These are phyloP conservation scores for Rhinoderma darwinii DNA, from an alignment of 2,113 vertebrate species.

Conservation along the genomic window DNA sequence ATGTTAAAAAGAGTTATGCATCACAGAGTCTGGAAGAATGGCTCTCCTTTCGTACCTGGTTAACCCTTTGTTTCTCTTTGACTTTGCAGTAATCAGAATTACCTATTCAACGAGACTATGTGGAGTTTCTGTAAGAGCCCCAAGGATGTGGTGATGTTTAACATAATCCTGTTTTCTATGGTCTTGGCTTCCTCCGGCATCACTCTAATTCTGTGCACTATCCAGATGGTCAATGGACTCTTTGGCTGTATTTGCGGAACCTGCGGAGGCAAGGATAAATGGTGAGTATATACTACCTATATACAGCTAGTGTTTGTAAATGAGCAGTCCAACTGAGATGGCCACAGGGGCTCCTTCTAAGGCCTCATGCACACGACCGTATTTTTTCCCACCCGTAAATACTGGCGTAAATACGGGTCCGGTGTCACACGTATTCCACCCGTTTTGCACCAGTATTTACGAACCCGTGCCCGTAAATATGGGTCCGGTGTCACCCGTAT, in stretches of 20 bases:
- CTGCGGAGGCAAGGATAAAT: neutral
- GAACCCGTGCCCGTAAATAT: no score
- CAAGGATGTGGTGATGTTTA: neutral
- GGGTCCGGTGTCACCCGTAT: no score
- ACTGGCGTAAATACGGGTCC: no score
- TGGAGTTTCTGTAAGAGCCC: neutral
- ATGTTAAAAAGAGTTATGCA: no score
- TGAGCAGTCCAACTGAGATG: no score
- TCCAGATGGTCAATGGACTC: constrained; percentile 32
- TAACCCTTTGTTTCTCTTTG: constrained; percentile 53
- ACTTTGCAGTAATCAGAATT: neutral
- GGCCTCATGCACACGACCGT: no score
- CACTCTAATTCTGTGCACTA: constrained; percentile 25
- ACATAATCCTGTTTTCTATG: constrained; percentile 38
- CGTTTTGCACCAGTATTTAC: no score
- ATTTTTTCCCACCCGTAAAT: no score
- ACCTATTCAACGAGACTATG: neutral
- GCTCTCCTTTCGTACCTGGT: neutral
- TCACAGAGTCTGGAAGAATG: neutral
- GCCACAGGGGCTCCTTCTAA: no score
- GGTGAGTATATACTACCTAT: neutral
- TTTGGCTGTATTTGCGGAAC: constrained; percentile 42
- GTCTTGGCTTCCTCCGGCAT: neutral
- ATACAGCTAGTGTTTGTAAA: no score
- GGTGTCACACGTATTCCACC: no score